These are phyloP conservation scores for Pemphredon lugubris DNA, from an alignment of 2,888 invertebrate species.

Conservation along the genomic window DNA sequence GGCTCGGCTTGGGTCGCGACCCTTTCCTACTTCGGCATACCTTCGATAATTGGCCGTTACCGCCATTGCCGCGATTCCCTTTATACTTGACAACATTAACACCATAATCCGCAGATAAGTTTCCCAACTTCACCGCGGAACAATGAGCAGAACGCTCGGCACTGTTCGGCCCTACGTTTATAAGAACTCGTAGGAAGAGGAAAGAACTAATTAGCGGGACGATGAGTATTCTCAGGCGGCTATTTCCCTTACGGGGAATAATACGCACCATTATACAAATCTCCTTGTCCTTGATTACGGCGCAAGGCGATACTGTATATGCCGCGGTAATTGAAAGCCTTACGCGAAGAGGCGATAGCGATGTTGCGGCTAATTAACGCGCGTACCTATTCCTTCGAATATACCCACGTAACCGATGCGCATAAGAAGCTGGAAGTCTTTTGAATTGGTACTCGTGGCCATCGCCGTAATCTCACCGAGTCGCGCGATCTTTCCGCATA, in stretches of 20 bases:
- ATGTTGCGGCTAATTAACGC: constrained; percentile 60
- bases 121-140: neutral
- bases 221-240: constrained; percentile 25
- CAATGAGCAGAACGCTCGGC: neutral
- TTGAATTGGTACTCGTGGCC: constrained; percentile 41
- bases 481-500: constrained; percentile 47
- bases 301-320: constrained; percentile 40
- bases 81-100: constrained; percentile 7
- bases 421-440: constrained; percentile 26
- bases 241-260: constrained; percentile 30
- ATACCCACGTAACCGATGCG: constrained; percentile 32
- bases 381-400: constrained; percentile 27
- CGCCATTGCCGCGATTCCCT: neutral
- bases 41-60: no score
- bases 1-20: no score
- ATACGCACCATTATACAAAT: constrained; percentile 37
- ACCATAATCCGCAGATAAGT: neutral
- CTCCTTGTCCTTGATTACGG: constrained; percentile 46
- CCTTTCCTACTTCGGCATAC: no score
- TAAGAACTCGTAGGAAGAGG: constrained; percentile 18
- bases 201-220: constrained; percentile 50
- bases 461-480: constrained; percentile 32
- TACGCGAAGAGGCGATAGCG: constrained; percentile 44
- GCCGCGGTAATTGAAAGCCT: constrained; percentile 56
- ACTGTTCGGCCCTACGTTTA: neutral